These are phyloP conservation scores for Eclectus roratus DNA, from an alignment of 2,113 vertebrate genomes.

Conservation along the genomic window DNA sequence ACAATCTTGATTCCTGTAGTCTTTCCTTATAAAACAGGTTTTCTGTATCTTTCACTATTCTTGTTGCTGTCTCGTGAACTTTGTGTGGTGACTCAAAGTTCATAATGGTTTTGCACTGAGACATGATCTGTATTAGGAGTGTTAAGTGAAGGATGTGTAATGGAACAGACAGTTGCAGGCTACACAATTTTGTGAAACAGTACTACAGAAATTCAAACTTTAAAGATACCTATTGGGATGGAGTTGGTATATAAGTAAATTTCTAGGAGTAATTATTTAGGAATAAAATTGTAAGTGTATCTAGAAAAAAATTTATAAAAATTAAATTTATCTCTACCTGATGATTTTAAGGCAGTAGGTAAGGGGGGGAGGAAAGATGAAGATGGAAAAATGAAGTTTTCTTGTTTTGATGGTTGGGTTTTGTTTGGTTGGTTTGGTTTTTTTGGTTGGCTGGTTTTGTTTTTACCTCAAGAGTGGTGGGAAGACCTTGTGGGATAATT, in stretches of 20 bases:
- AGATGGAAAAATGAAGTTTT: neutral
- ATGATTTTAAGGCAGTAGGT: neutral
- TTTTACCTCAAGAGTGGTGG: conserved; percentile 85
- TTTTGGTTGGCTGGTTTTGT: neutral
- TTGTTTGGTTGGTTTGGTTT: neutral
- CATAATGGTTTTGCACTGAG: neutral
- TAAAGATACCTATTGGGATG: neutral
- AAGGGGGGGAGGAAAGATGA: neutral
- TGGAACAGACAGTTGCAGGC: neutral
- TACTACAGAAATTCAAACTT: neutral
- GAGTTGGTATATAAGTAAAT: neutral
- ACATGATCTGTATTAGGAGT: neutral
- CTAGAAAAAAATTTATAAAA: neutral
- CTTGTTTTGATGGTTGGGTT: neutral
- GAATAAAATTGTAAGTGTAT: neutral
- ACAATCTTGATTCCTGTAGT: neutral
- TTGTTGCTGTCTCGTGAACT: neutral
- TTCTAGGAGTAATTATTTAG: neutral
- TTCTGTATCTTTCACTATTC: neutral
- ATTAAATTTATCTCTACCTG: neutral
- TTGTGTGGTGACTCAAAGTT: neutral
- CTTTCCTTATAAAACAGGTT: neutral
- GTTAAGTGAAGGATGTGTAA: neutral
- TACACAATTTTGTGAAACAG: neutral
- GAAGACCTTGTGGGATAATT: conserved; percentile 91